Percentiles rank a stretch among this genome's conserved stretches.
These are phyloP conservation scores for Dendrocopos noguchii DNA, from an alignment of 2,113 vertebrate genomes.

Conservation along the genomic window DNA sequence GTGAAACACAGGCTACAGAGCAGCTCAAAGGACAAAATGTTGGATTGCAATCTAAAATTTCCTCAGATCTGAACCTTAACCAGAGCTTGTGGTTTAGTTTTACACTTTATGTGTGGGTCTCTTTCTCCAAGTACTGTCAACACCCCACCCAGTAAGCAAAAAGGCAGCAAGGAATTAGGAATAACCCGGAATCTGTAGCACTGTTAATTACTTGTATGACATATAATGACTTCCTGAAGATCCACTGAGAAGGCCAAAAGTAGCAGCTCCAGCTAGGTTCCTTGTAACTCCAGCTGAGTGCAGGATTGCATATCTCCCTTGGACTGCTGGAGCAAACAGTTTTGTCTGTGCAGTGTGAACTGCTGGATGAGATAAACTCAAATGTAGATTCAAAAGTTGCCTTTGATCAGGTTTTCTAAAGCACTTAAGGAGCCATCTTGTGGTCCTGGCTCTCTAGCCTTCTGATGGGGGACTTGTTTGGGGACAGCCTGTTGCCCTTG, in stretches of 20 bases:
- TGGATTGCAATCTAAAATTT: conserved; percentile 12
- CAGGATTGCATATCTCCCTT: not conserved
- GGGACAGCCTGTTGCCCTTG: not conserved
- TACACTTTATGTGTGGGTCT: not conserved
- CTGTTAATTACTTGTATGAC: conserved; percentile 25
- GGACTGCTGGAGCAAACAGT: not conserved
- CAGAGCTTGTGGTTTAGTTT: conserved; percentile 33
- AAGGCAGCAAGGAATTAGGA: not conserved
- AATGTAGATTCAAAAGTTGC: not conserved
- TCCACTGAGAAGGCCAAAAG: not conserved
- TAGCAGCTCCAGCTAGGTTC: fast-evolving
- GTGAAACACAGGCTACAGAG: not conserved
- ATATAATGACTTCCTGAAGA: conserved; percentile 19
- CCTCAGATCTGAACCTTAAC: conserved; percentile 35
- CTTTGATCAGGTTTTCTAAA: not conserved
- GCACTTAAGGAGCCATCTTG: not conserved
- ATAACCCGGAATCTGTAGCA: not conserved
- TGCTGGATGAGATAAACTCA: not conserved
- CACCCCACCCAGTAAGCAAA: conserved; percentile 22
- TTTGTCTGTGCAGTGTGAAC: not conserved
- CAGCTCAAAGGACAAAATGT: conserved; percentile 3
- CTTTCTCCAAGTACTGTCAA: conserved; percentile 50
- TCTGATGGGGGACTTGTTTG: not conserved
- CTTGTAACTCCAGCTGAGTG: not conserved
- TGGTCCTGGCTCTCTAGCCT: not conserved